These are phyloP conservation scores for Hippoglossus hippoglossus DNA, from an alignment of 2,797 vertebrate genomes.

Conservation along the genomic window DNA sequence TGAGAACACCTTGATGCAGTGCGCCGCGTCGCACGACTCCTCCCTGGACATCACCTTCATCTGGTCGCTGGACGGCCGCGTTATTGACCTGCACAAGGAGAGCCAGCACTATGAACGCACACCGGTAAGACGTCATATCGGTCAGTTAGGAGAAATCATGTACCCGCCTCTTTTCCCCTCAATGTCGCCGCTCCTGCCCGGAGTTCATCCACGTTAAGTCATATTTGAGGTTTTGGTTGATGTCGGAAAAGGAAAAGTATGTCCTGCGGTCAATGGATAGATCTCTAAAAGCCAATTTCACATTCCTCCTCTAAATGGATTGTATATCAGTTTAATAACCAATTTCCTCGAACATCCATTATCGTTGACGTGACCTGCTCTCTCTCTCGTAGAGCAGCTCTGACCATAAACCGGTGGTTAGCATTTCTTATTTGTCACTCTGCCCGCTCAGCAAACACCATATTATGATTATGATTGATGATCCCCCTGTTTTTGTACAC, in stretches of 20 bases:
- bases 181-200: background rate
- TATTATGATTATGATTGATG: constrained; percentile 71
- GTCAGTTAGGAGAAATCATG: background rate
- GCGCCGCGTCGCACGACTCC: constrained; percentile 91
- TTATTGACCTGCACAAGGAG: constrained; percentile 91
- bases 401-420: constrained; percentile 60
- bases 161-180: background rate
- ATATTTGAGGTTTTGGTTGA: constrained; percentile 46
- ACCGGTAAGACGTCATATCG: constrained; percentile 82
- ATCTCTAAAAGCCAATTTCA: constrained; percentile 46
- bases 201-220: constrained; percentile 23
- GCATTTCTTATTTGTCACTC: constrained; percentile 66
- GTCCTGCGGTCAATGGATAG: constrained; percentile 29
- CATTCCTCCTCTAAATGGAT: constrained; percentile 38
- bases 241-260: constrained; percentile 51
- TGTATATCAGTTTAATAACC: constrained; percentile 63
- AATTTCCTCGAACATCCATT: constrained; percentile 61
- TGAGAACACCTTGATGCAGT: constrained; percentile 91
- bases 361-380: constrained; percentile 64
- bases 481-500: constrained; percentile 50
- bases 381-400: constrained; percentile 38
- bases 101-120: constrained; percentile 88
- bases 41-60: constrained; percentile 94
- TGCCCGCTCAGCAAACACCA: constrained; percentile 50
- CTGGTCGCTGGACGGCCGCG: constrained; percentile 92